Evolutionary conservation across 2,888 invertebrate genomes (phyloP).

Genomic region (Agrilus biguttatus): DNA sequence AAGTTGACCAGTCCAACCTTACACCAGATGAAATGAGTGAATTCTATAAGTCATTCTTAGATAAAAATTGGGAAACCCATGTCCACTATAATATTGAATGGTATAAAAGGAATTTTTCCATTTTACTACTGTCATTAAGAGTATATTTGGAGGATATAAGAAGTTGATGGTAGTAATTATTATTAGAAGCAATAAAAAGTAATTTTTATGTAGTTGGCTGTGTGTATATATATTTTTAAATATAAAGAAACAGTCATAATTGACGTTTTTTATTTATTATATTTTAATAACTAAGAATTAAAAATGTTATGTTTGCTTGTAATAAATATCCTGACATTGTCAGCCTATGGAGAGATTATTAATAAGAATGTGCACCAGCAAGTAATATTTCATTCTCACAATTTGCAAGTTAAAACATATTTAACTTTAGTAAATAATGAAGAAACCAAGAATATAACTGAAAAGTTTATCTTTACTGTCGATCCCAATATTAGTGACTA

Average conservation of each 20-base stretch:
- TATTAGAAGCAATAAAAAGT: neutral
- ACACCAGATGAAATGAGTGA: conserved; percentile 76
- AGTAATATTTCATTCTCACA: conserved; percentile 8
- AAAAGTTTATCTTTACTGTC: conserved; percentile 4
- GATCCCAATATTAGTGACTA: conserved; percentile 6
- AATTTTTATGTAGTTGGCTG: neutral
- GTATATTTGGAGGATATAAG: conserved; percentile 35
- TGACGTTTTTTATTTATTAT: neutral
- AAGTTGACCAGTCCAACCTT: conserved; percentile 35
- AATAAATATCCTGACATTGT: conserved; percentile 2
- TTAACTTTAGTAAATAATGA: conserved; percentile 4
- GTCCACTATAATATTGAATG: conserved; percentile 66
- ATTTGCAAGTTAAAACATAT: conserved; percentile 5
- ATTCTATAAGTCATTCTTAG: conserved; percentile 75
- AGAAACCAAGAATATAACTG: neutral
- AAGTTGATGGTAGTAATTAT: conserved; percentile 8
- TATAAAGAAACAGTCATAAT: too few species aligned
- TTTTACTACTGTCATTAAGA: conserved; percentile 46
- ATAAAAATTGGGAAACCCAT: conserved; percentile 66
- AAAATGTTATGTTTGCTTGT: conserved; percentile 2
- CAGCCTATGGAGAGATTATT: conserved; percentile 5
- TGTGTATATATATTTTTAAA: neutral
- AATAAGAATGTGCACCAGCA: conserved; percentile 7
- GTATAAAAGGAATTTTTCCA: conserved; percentile 63
- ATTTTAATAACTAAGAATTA: neutral